Conservation (phyloP, 2,113 vertebrate genomes). For the Sander vitreus region DNA sequence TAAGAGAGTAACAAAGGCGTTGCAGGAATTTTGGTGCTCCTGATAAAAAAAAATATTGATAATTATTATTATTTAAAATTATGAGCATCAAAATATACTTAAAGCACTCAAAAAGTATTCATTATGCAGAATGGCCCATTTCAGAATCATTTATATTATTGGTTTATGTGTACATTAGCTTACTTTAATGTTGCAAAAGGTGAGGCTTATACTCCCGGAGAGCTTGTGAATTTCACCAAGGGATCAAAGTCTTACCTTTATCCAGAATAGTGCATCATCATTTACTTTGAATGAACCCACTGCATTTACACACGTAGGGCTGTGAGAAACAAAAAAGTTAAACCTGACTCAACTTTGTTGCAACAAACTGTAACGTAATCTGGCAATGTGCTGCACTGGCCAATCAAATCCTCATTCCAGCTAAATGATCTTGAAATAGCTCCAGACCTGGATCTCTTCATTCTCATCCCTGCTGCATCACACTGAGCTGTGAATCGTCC, state of each 20-base stretch:
- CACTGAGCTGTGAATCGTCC: neutral
- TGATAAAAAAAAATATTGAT: constrained; percentile 15
- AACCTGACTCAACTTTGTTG: neutral
- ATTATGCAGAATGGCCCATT: neutral
- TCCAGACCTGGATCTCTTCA: neutral
- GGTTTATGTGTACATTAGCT: too few relatives aligned
- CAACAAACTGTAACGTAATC: neutral
- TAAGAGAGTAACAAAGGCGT: neutral
- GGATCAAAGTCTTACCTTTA: too few relatives aligned
- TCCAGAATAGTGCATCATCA: too few relatives aligned
- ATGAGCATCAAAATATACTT: neutral
- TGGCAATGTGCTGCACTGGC: neutral
- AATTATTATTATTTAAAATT: neutral
- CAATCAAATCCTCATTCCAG: neutral
- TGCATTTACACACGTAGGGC: too few relatives aligned
- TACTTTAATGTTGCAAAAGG: too few relatives aligned
- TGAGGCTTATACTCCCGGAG: too few relatives aligned
- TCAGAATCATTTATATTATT: neutral
- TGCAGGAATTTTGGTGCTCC: neutral
- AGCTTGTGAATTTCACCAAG: too few relatives aligned
- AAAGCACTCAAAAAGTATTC: neutral
- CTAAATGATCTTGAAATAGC: neutral
- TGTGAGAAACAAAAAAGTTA: neutral
- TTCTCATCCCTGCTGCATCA: neutral
- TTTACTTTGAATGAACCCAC: too few relatives aligned